Conservation (phyloP, 2,113 vertebrate species). For the Pteronura brasiliensis region DNA sequence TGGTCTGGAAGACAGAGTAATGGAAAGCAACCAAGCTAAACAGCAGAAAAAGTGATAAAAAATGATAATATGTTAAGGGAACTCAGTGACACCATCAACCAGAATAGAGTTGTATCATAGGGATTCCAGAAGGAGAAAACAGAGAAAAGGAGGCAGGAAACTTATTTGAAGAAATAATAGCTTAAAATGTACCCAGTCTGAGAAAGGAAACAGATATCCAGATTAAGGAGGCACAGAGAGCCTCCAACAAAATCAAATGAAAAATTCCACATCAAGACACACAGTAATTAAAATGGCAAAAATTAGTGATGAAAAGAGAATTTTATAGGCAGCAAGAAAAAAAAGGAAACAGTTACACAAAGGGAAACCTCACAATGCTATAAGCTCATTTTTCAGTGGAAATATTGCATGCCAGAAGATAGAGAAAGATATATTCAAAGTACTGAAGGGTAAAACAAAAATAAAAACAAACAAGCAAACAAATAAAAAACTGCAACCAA, state of each 20-base stretch:
- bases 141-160: not conserved
- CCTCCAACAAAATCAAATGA: not conserved
- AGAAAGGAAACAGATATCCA: not conserved
- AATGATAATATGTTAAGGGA: not conserved
- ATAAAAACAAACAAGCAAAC: not conserved
- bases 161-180: not conserved
- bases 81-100: not conserved
- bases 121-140: not conserved
- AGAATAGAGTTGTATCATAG: not conserved
- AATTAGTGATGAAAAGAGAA: not conserved
- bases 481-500: not conserved
- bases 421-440: not conserved
- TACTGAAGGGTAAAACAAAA: not conserved
- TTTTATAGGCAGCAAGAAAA: not conserved
- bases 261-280: not conserved
- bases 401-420: not conserved
- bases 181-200: not conserved
- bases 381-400: not conserved
- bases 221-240: not conserved
- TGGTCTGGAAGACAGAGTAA: not conserved
- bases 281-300: not conserved
- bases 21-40: not conserved
- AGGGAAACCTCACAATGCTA: not conserved
- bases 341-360: not conserved
- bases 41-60: not conserved